Percentiles rank a stretch among this genome's conserved stretches.
phyloP scores from a whole-genome alignment of 2,888 invertebrate genomes.

The Agrilus mali region DNA sequence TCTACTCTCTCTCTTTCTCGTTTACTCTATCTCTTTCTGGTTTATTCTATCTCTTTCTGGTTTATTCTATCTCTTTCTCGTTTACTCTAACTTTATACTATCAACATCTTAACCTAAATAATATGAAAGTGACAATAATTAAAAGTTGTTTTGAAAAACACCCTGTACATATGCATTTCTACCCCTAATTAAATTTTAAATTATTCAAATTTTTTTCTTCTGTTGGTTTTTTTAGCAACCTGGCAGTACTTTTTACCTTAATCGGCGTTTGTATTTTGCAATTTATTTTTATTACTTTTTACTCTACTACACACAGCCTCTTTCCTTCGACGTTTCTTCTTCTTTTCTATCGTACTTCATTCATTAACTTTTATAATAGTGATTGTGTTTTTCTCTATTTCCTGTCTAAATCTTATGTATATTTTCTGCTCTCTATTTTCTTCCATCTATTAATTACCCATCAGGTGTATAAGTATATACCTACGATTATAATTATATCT shows the following conservation, averaged over 20 bases:
- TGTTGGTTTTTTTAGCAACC: too few species aligned
- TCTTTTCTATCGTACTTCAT: slow-evolving; percentile 7
- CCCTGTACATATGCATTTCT: too few species aligned
- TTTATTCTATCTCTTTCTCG: slow-evolving; percentile 4
- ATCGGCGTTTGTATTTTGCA: too few species aligned
- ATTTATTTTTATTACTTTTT: too few species aligned
- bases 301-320: slow-evolving; percentile 1
- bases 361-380: slow-evolving; percentile 4
- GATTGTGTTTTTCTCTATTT: neutral
- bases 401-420: too few species aligned
- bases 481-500: neutral
- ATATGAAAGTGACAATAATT: too few species aligned
- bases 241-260: too few species aligned
- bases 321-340: slow-evolving; percentile 9
- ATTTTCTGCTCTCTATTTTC: too few species aligned
- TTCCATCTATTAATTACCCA: too few species aligned
- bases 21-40: slow-evolving; percentile 4
- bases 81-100: slow-evolving; percentile 2
- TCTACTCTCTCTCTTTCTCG: slow-evolving; percentile 6
- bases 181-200: too few species aligned
- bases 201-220: too few species aligned
- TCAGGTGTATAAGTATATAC: neutral
- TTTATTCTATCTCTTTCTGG: slow-evolving; percentile 5
- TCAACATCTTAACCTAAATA: neutral
- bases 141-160: too few species aligned